These are phyloP conservation scores for Oegoconia quadripuncta DNA, from an alignment of 2,888 invertebrate genomes.

Conservation along the genomic window DNA sequence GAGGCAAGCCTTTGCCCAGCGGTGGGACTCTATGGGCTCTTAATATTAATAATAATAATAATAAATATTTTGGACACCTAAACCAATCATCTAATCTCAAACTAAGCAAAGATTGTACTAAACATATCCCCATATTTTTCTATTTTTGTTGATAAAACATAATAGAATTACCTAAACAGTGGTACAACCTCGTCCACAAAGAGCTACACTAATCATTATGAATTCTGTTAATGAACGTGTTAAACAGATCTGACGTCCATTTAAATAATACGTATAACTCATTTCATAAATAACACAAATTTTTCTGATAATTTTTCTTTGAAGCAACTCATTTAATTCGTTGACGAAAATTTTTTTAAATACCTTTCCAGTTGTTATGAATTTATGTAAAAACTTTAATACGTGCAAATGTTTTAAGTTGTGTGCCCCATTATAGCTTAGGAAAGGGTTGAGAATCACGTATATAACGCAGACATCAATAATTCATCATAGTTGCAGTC, in stretches of 20 bases:
- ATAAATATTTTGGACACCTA: too few relatives aligned
- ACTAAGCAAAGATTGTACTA: too few relatives aligned
- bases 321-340: neutral
- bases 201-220: constrained; percentile 39
- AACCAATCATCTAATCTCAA: too few relatives aligned
- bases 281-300: constrained; percentile 23
- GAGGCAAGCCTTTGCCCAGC: too few relatives aligned
- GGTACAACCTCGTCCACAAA: constrained; percentile 37
- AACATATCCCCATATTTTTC: too few relatives aligned
- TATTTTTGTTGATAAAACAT: constrained; percentile 21
- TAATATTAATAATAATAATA: too few relatives aligned
- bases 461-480: constrained; percentile 59
- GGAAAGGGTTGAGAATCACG: constrained; percentile 56
- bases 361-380: too few relatives aligned
- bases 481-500: constrained; percentile 60
- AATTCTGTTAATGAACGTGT: constrained; percentile 55
- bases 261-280: constrained; percentile 28
- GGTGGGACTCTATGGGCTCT: too few relatives aligned
- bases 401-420: too few relatives aligned
- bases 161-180: too few relatives aligned
- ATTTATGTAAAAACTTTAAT: too few relatives aligned
- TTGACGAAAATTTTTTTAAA: too few relatives aligned
- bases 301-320: neutral
- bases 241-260: constrained; percentile 44
- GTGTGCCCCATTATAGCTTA: constrained; percentile 30